phyloP scores from a whole-genome alignment of 1,140 invertebrate genomes.

The Papilio machaon region DNA sequence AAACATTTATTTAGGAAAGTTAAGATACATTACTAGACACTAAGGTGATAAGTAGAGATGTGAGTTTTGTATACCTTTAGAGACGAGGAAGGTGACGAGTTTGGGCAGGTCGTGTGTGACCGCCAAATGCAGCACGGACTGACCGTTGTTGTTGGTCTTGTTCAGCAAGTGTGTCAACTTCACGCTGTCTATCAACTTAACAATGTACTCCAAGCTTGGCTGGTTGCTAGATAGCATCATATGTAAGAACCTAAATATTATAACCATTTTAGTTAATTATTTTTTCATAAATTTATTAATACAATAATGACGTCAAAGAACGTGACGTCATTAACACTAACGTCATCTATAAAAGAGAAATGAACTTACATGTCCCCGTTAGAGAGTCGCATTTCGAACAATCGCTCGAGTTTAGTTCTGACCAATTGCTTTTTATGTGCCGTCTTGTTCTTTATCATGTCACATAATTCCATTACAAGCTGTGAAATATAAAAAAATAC shows the following conservation, averaged over 20 bases:
- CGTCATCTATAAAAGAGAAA: neutral
- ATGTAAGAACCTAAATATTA: constrained; percentile 65
- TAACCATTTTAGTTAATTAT: too few relatives aligned
- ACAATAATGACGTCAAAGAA: too few relatives aligned
- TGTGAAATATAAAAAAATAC: constrained; percentile 46
- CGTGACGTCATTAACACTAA: too few relatives aligned
- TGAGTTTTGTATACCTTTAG: constrained; percentile 60
- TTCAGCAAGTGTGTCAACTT: constrained; percentile 64
- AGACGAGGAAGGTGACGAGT: constrained; percentile 59
- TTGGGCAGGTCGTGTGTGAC: constrained; percentile 57
- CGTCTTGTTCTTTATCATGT: constrained; percentile 60
- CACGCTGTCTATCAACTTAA: constrained; percentile 65
- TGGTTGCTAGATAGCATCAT: constrained; percentile 70
- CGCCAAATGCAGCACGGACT: constrained; percentile 70
- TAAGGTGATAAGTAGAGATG: neutral
- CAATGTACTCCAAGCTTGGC: constrained; percentile 67
- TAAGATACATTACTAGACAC: too few relatives aligned
- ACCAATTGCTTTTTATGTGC: constrained; percentile 60
- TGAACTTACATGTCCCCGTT: constrained; percentile 74
- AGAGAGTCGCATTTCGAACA: constrained; percentile 65
- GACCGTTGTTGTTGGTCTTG: constrained; percentile 54
- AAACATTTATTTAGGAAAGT: too few relatives aligned
- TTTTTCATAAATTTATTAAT: too few relatives aligned
- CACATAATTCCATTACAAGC: constrained; percentile 67
- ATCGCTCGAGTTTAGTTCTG: constrained; percentile 56